Percentiles rank a stretch among this genome's conserved stretches.
phyloP scores from a whole-genome alignment of 2,797 vertebrate species.

The Leptodactylus fallax region DNA sequence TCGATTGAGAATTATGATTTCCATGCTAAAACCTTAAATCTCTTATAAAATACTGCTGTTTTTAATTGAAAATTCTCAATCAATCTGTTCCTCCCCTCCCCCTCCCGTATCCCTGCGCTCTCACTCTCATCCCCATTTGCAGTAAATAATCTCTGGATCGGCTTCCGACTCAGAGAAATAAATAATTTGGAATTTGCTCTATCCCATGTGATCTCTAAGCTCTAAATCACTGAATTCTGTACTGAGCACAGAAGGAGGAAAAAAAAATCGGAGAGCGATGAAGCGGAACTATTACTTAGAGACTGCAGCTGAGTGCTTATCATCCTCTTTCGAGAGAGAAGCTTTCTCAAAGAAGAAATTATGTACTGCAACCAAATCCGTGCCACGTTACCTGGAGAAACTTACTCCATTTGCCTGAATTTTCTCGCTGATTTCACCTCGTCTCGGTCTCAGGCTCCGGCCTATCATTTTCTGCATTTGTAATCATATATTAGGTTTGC shows the following conservation, averaged over 20 bases:
- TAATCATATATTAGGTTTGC: background rate
- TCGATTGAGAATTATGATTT: constrained; percentile 52
- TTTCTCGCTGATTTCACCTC: background rate
- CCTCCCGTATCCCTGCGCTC: constrained; percentile 45
- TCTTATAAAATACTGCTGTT: constrained; percentile 72
- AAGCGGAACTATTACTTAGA: constrained; percentile 72
- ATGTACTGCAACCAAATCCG: constrained; percentile 50
- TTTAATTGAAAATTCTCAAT: constrained; percentile 78
- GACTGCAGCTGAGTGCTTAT: constrained; percentile 60
- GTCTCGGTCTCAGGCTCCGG: background rate
- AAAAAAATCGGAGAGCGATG: constrained; percentile 62
- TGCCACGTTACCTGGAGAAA: constrained; percentile 25
- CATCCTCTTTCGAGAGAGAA: constrained; percentile 45
- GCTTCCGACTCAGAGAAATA: constrained; percentile 72
- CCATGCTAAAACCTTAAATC: constrained; percentile 72
- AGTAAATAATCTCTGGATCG: constrained; percentile 73
- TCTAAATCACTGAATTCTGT: constrained; percentile 73
- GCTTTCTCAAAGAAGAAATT: constrained; percentile 32
- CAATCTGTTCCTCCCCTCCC: constrained; percentile 62
- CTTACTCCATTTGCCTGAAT: background rate
- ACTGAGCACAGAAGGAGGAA: constrained; percentile 68
- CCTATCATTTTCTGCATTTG: constrained; percentile 22
- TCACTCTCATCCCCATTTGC: constrained; percentile 68
- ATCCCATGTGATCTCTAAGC: constrained; percentile 69
- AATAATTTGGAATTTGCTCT: constrained; percentile 75